Conservation (phyloP, 1,140 invertebrate species). For the Brachionus koreanus region DNA sequence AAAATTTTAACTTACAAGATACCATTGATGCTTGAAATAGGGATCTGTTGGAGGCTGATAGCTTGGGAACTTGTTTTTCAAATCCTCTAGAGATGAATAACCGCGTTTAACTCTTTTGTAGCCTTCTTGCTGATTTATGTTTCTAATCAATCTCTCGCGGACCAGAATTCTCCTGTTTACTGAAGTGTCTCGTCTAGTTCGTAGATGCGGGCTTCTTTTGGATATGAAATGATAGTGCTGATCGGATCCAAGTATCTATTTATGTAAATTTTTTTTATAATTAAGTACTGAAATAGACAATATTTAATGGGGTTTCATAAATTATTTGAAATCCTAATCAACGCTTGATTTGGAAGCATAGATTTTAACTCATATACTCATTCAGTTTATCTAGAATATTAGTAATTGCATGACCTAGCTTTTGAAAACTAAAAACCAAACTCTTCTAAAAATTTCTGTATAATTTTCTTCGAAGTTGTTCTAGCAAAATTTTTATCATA, state of each 20-base stretch:
- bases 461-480: too few species aligned
- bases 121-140: slow-evolving; percentile 17
- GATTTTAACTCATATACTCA: background rate
- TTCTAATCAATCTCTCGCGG: background rate
- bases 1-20: slow-evolving; percentile 17
- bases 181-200: slow-evolving; percentile 41
- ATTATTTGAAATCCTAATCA: background rate
- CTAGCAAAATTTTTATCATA: background rate
- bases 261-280: background rate
- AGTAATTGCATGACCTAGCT: background rate
- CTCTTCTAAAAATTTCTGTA: background rate
- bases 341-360: background rate
- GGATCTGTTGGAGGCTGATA: slow-evolving; percentile 44
- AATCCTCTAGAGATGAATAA: slow-evolving; percentile 15
- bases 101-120: slow-evolving; percentile 41
- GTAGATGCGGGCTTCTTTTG: slow-evolving; percentile 40
- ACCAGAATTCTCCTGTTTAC: background rate
- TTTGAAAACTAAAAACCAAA: background rate
- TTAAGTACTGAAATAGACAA: background rate
- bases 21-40: slow-evolving; percentile 45
- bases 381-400: background rate
- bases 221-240: slow-evolving; percentile 40
- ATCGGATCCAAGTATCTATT: slow-evolving; percentile 36
- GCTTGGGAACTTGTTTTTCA: slow-evolving; percentile 30
- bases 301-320: background rate